Base-by-base conservation (phyloP, 2,888 invertebrate genomes). In the Andrena flavipes region DNA sequence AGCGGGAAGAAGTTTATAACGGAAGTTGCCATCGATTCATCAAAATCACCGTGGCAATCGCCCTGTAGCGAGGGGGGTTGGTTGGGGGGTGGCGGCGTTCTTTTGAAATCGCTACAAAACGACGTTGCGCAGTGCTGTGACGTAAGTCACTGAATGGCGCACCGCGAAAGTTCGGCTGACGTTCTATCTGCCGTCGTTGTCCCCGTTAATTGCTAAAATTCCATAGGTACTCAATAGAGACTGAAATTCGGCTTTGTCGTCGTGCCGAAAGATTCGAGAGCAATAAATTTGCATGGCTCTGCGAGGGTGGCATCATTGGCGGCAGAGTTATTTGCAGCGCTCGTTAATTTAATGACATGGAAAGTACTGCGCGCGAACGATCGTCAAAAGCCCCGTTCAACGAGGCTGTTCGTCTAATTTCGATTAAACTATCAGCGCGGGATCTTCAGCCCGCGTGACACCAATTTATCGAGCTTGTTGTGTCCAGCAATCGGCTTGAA, bases 1-100 rank as follows among this genome's bases (percentile, higher is more conserved):
- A 10, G 51, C 30, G 29, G 65, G 60, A 83, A 83, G 82, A 77
- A 83, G 82, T 83, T 74, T 74, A 82, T 82, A 82, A 77, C 83
- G 65, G 77, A 82, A 67, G 73, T 73, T 74, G 56, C 70, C 59
- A 51, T 29, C 82, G 78, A 83, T 83, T 77, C 82, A 77, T 83
- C 83, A 77, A 83, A 83, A 77, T 75, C 76, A 48, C 56, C 77
- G 76, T 65, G 54, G 68, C 82, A 49, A 82, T 82, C 82, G 33
- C 60, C 51, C 0, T 42, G 54, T n/a, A n/a, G n/a, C n/a, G n/a
- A n/a, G n/a, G n/a, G n/a, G n/a, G n/a, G n/a, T n/a, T n/a, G 35
- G 26, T 16, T 60, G 51, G n/a, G 29, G 8, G 48, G n/a, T n/a
- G 49, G 20, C 69, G 7, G 26, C 67, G 49, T 51, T 13, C 67